A percentile compares a stretch with the other conserved stretches of the same genome.
phyloP scores from a whole-genome alignment of 1,140 invertebrate genomes.

The Diachasma alloeum region DNA sequence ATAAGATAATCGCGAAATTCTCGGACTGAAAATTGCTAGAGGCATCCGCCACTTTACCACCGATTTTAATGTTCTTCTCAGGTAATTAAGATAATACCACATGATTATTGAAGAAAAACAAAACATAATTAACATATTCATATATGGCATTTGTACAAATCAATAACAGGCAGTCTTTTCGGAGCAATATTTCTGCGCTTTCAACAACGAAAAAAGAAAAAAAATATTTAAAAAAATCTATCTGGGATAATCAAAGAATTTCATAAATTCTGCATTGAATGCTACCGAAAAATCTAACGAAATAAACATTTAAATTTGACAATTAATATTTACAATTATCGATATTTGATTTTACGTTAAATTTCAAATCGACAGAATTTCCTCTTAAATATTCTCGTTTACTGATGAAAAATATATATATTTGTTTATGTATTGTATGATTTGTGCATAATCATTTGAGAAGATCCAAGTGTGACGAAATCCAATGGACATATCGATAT shows the following conservation, averaged over 20 bases:
- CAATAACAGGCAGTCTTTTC: conserved; percentile 24
- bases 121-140: background rate
- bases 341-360: too few relatives aligned
- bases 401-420: background rate
- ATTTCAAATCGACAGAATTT: conserved; percentile 14
- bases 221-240: background rate
- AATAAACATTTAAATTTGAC: background rate
- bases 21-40: too few relatives aligned
- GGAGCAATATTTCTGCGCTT: conserved; percentile 6
- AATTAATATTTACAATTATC: conserved; percentile 11
- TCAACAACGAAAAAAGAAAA: background rate
- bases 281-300: background rate
- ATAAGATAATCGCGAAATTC: too few relatives aligned
- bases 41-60: too few relatives aligned
- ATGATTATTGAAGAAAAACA: background rate
- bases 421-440: conserved; percentile 9
- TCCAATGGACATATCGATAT: too few relatives aligned
- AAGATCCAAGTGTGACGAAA: background rate
- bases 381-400: conserved; percentile 22
- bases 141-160: conserved; percentile 12
- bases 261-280: background rate
- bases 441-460: conserved; percentile 23
- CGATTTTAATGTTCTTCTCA: too few relatives aligned
- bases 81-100: background rate
- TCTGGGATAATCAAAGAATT: background rate